Evolutionary conservation across 2,113 vertebrate genomes (phyloP).

Genomic region (Brachirus orientalis): DNA sequence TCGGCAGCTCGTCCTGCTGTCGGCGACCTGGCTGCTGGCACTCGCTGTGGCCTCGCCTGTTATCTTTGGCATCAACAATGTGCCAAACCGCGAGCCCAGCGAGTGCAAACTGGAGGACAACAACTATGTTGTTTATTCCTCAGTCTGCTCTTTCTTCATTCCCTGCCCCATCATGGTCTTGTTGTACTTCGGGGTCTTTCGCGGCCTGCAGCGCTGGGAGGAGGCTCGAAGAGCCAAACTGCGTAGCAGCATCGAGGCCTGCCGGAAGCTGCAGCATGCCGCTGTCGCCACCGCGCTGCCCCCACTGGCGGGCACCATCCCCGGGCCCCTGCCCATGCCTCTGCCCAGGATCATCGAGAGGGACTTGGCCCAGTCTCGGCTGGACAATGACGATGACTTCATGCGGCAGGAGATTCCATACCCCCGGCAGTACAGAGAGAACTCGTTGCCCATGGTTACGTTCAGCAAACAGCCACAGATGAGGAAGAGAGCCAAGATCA

Average conservation of each 20-base stretch:
- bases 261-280: constrained; percentile 79
- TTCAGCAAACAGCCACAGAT: constrained; percentile 54
- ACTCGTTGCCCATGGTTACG: constrained; percentile 78
- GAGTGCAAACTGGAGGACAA: constrained; percentile 92
- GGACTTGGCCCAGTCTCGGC: constrained; percentile 69
- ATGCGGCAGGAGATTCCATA: constrained; percentile 69
- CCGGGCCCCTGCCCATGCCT: constrained; percentile 61
- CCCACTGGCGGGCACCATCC: constrained; percentile 64
- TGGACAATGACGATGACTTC: constrained; percentile 70
- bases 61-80: constrained; percentile 91
- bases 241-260: constrained; percentile 81
- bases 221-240: constrained; percentile 86
- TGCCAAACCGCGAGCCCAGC: constrained; percentile 83
- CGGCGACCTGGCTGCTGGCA: constrained; percentile 92
- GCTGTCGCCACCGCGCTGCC: constrained; percentile 54
- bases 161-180: constrained; percentile 95
- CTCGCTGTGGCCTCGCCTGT: constrained; percentile 92
- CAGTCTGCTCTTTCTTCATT: constrained; percentile 95
- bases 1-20: constrained; percentile 88
- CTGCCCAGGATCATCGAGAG: constrained; percentile 76
- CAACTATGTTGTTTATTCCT: constrained; percentile 92
- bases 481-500: constrained; percentile 87
- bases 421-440: constrained; percentile 78
- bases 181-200: constrained; percentile 91
- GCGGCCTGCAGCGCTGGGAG: constrained; percentile 88